phyloP scores from a whole-genome alignment of 2,113 vertebrate genomes.

The Aphyosemion australe region DNA sequence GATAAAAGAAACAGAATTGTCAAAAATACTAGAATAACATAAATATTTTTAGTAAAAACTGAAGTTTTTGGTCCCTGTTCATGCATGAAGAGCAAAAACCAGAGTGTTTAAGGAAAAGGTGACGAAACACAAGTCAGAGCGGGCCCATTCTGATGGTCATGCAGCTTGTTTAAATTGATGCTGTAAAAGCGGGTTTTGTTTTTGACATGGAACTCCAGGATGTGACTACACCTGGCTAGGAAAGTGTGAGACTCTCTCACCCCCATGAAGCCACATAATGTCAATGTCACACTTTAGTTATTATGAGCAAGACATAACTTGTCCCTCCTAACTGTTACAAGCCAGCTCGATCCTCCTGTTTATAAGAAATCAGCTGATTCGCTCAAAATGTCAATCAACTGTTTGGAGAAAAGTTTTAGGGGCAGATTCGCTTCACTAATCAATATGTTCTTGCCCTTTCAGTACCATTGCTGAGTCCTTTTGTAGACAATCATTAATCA shows the following conservation, averaged over 20 bases:
- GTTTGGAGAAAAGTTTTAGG: background rate
- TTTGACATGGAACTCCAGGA: background rate
- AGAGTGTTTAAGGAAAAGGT: background rate
- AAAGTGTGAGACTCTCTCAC: too few relatives aligned
- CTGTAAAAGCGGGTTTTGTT: background rate
- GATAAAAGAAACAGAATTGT: too few relatives aligned
- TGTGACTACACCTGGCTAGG: background rate
- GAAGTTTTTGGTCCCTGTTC: background rate
- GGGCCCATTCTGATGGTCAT: background rate
- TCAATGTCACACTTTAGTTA: background rate
- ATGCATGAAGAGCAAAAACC: background rate
- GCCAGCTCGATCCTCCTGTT: background rate
- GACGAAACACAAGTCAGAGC: background rate
- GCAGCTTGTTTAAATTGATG: background rate
- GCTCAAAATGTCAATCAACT: background rate
- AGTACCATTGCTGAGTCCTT: conserved; percentile 13
- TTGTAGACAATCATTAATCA: conserved; percentile 58
- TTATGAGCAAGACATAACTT: background rate
- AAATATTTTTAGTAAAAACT: too few relatives aligned
- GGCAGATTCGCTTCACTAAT: conserved; percentile 7
- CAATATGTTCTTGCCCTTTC: background rate
- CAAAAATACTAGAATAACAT: too few relatives aligned
- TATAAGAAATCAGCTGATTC: background rate
- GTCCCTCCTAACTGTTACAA: background rate
- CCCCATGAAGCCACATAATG: background rate